phyloP scores from a whole-genome alignment of 2,888 invertebrate genomes.

The Diadegma fenestrale region DNA sequence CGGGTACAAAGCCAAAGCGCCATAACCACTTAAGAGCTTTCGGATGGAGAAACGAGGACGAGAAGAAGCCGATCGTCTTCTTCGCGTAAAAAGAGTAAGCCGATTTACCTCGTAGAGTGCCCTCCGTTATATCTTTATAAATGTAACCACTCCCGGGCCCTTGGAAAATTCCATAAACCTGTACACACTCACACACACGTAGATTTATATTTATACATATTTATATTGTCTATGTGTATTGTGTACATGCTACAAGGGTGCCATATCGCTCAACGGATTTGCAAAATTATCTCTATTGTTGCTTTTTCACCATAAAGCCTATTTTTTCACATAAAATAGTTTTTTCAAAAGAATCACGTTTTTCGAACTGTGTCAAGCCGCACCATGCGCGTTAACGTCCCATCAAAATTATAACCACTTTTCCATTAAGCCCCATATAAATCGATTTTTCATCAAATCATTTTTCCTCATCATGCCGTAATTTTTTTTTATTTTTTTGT shows the following conservation, averaged over 20 bases:
- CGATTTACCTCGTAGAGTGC: constrained; percentile 81
- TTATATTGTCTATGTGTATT: constrained; percentile 60
- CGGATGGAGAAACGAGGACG: constrained; percentile 71
- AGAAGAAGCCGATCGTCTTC: constrained; percentile 76
- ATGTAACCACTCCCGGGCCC: constrained; percentile 82
- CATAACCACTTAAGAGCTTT: constrained; percentile 84
- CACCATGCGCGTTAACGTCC: constrained; percentile 42
- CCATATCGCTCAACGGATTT: constrained; percentile 81
- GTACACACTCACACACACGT: constrained; percentile 20
- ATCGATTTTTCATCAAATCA: background rate
- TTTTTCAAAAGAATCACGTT: constrained; percentile 36
- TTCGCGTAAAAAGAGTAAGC: constrained; percentile 80
- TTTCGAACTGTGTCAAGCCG: constrained; percentile 43
- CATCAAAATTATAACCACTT: constrained; percentile 48
- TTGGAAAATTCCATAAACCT: constrained; percentile 52
- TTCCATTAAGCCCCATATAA: background rate
- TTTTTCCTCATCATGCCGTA: too few relatives aligned
- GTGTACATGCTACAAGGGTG: constrained; percentile 62
- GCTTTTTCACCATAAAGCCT: constrained; percentile 52
- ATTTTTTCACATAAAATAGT: constrained; percentile 63
- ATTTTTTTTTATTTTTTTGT: too few relatives aligned
- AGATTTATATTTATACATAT: constrained; percentile 12
- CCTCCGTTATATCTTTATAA: constrained; percentile 84
- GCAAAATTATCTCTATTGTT: constrained; percentile 76
- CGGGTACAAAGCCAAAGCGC: constrained; percentile 82